Percentiles rank a stretch among this genome's conserved stretches.
phyloP scores from a whole-genome alignment of 2,888 invertebrate genomes.

The Coelinius sp. region DNA sequence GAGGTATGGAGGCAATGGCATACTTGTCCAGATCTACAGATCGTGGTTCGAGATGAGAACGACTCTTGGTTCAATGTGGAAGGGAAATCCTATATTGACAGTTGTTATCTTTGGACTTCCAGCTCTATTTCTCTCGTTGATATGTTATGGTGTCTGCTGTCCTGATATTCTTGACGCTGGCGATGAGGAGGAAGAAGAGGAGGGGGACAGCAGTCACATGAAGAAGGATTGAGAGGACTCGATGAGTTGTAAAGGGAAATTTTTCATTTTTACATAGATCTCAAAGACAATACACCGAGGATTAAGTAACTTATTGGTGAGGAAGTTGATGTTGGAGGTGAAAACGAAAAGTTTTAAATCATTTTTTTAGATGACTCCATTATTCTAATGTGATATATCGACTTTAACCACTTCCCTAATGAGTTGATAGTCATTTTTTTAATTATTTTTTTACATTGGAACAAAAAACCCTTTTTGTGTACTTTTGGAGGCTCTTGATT shows the following conservation, averaged over 20 bases:
- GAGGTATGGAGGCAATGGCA: conserved; percentile 87
- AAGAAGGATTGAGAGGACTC: conserved; percentile 62
- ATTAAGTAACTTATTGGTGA: not conserved
- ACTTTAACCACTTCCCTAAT: not conserved
- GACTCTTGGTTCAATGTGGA: conserved; percentile 88
- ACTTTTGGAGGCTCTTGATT: not conserved
- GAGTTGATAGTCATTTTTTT: not conserved
- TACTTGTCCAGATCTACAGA: conserved; percentile 83
- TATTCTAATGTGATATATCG: not conserved
- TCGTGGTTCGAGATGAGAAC: conserved; percentile 88
- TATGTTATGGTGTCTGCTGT: conserved; percentile 96
- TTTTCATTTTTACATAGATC: not conserved
- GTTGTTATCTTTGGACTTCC: conserved; percentile 95
- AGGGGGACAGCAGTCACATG: conserved; percentile 59
- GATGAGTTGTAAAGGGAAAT: not conserved
- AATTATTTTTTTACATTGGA: not conserved
- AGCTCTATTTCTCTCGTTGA: conserved; percentile 91
- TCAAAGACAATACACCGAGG: conserved; percentile 22
- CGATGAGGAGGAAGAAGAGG: conserved; percentile 80
- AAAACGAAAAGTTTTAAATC: not conserved
- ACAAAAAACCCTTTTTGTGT: not conserved
- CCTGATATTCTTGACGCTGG: conserved; percentile 94
- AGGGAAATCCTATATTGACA: conserved; percentile 93
- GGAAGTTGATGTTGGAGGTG: not conserved
- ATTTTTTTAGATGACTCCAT: not conserved